phyloP scores from a whole-genome alignment of 2,113 vertebrate species.

The Forbesichthys agassizii region DNA sequence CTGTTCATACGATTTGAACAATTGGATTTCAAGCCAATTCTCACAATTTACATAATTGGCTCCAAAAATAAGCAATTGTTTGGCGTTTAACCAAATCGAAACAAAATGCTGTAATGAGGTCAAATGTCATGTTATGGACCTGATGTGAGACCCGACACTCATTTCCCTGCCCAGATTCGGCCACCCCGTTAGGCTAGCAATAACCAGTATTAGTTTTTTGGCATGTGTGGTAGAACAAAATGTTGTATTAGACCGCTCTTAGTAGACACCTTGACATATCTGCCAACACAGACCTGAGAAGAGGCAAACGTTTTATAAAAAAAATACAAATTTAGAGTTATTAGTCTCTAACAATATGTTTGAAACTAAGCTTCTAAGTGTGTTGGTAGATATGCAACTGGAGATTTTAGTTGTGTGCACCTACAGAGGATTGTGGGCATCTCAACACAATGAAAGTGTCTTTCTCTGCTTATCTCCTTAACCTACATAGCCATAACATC shows the following conservation, averaged over 20 bases:
- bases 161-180: conserved; percentile 49
- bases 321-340: neutral
- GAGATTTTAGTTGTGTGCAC: conserved; percentile 43
- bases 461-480: conserved; percentile 6
- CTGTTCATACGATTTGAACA: neutral
- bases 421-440: conserved; percentile 43
- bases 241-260: conserved; percentile 63
- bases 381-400: conserved; percentile 65
- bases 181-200: conserved; percentile 45
- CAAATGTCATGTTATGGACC: conserved; percentile 11
- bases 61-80: conserved; percentile 1
- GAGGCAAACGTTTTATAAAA: conserved; percentile 11
- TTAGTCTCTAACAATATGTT: neutral
- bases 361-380: neutral
- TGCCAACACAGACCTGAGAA: conserved; percentile 53
- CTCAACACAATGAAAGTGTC: conserved; percentile 53
- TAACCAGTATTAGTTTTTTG: conserved; percentile 51
- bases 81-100: too few relatives aligned
- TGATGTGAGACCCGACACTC: conserved; percentile 38
- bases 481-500: neutral
- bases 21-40: neutral
- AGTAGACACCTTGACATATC: conserved; percentile 54
- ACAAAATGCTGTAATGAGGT: conserved; percentile 16
- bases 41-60: too few relatives aligned
- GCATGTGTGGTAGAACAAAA: conserved; percentile 62